A percentile compares a stretch with the other conserved stretches of the same genome.
phyloP scores from a whole-genome alignment of 2,113 vertebrate species.

The Chloebia gouldiae region DNA sequence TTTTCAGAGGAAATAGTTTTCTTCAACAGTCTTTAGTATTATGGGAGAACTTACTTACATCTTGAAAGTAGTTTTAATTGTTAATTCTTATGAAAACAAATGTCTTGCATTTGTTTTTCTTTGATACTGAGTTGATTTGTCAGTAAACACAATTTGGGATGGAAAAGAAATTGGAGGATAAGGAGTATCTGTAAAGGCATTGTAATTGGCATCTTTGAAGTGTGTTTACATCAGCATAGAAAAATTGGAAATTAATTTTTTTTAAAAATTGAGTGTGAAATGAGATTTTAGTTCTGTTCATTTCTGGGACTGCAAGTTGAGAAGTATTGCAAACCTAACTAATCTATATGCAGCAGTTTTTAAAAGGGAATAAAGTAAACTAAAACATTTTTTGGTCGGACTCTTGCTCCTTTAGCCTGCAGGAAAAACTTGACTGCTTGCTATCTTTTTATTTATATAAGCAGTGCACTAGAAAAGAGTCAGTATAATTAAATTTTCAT shows the following conservation, averaged over 20 bases:
- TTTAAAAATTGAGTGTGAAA: constrained; percentile 11
- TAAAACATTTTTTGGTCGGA: not conserved
- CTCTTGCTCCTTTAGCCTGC: not conserved
- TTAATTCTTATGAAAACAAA: not conserved
- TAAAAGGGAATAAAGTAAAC: not conserved
- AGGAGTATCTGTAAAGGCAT: not conserved
- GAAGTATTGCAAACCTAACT: not conserved
- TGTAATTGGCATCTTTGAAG: constrained; percentile 20
- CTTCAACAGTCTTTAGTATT: not conserved
- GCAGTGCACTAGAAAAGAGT: not conserved
- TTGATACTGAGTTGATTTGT: not conserved
- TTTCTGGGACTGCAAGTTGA: not conserved
- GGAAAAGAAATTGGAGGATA: not conserved
- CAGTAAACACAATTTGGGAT: not conserved
- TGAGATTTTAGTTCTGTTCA: constrained; percentile 17
- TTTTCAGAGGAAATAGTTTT: not conserved
- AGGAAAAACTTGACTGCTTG: not conserved
- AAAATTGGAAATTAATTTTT: constrained; percentile 5
- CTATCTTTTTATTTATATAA: not conserved
- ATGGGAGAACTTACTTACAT: not conserved
- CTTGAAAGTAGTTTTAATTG: not conserved
- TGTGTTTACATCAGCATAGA: not conserved
- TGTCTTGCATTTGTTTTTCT: not conserved
- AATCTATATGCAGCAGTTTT: not conserved
- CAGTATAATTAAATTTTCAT: not conserved